Conservation (phyloP, 1,140 invertebrate genomes). For the Drosophila micromelanica region DNA sequence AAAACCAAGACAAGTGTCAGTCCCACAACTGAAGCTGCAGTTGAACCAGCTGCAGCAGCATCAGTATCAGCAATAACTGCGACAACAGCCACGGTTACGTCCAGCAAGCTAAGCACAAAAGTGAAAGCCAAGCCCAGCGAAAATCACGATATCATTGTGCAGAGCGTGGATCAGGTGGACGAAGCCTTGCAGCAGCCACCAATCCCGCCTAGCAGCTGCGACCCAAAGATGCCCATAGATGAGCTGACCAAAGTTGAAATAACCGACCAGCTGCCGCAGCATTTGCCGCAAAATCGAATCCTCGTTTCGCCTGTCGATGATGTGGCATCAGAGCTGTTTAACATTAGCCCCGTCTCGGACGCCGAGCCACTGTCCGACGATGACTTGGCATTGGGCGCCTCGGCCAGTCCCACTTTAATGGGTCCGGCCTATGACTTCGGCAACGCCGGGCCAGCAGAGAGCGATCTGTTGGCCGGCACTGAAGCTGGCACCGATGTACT, state of each 20-base stretch:
- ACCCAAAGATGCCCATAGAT: slow-evolving; percentile 30
- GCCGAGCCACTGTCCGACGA: slow-evolving; percentile 84
- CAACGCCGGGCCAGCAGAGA: slow-evolving; percentile 36
- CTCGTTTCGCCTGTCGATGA: slow-evolving; percentile 55
- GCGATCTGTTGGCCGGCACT: slow-evolving; percentile 41
- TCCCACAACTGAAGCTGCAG: neutral
- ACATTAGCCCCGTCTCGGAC: slow-evolving; percentile 74
- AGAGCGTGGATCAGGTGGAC: slow-evolving; percentile 15
- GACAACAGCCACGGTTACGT: slow-evolving; percentile 1
- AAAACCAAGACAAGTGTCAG: slow-evolving; percentile 33
- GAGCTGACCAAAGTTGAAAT: slow-evolving; percentile 52
- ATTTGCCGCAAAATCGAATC: slow-evolving; percentile 38
- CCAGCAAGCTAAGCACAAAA: slow-evolving; percentile 32
- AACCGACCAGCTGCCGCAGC: slow-evolving; percentile 40
- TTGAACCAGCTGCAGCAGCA: neutral
- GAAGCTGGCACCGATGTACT: slow-evolving; percentile 13
- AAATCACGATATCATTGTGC: slow-evolving; percentile 14
- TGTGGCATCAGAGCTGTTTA: slow-evolving; percentile 61
- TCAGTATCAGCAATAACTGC: neutral
- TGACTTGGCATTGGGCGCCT: slow-evolving; percentile 86
- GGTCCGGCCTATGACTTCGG: slow-evolving; percentile 52
- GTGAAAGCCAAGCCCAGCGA: slow-evolving; percentile 27
- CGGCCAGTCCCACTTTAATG: slow-evolving; percentile 85
- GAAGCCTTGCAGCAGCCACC: slow-evolving; percentile 7
- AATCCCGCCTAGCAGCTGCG: slow-evolving; percentile 2